phyloP scores from a whole-genome alignment of 1,140 invertebrate species.

The Scaptomyza graminum region DNA sequence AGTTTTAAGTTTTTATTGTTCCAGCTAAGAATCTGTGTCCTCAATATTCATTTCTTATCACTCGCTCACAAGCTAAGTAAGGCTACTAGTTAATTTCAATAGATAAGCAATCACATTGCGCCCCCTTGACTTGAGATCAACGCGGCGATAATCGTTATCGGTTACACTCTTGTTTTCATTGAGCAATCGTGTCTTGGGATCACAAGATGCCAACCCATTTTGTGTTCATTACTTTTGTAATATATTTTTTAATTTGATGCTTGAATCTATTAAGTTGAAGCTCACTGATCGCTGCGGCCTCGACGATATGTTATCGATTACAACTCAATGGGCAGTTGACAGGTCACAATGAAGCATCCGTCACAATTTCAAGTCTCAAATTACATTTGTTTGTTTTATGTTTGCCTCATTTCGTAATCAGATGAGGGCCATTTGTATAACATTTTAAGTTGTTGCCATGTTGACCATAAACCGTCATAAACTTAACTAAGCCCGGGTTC shows the following conservation, averaged over 20 bases:
- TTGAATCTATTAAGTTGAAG: conserved; percentile 57
- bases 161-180: conserved; percentile 30
- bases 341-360: conserved; percentile 62
- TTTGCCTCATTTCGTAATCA: conserved; percentile 30
- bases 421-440: conserved; percentile 49
- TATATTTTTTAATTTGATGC: conserved; percentile 17
- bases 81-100: not conserved
- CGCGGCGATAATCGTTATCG: conserved; percentile 30
- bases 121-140: conserved; percentile 19
- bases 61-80: not conserved
- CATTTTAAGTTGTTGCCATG: conserved; percentile 12
- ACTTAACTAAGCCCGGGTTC: conserved; percentile 66
- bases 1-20: too few relatives aligned
- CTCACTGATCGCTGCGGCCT: conserved; percentile 43
- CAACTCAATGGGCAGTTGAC: conserved; percentile 66
- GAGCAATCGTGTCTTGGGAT: not conserved
- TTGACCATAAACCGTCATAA: conserved; percentile 57
- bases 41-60: too few relatives aligned
- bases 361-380: conserved; percentile 25
- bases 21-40: too few relatives aligned
- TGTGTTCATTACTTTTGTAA: conserved; percentile 4
- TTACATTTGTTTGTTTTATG: conserved; percentile 16
- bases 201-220: conserved; percentile 24
- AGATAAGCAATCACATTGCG: not conserved
- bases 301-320: conserved; percentile 61